These are phyloP conservation scores for Caenorhabditis sp. DNA, from an alignment of 2,888 invertebrate genomes.

Conservation along the genomic window DNA sequence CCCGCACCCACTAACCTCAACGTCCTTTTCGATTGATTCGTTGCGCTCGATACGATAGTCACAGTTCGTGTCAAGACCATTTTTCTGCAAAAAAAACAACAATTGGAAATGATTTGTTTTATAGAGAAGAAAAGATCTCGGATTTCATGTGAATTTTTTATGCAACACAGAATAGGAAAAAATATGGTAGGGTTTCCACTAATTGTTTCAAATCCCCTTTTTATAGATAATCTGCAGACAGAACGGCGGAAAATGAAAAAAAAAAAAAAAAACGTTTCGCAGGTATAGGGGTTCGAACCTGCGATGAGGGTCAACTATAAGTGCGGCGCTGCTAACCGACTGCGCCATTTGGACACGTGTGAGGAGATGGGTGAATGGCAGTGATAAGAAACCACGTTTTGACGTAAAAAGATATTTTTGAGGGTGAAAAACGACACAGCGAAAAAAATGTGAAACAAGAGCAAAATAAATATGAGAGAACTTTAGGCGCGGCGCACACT, in stretches of 20 bases:
- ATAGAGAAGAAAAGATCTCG: not conserved
- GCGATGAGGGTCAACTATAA: too few relatives aligned
- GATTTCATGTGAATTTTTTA: not conserved
- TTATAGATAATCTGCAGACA: too few relatives aligned
- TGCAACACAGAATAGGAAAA: not conserved
- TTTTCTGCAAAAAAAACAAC: not conserved
- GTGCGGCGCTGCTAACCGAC: too few relatives aligned
- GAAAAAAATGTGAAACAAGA: not conserved
- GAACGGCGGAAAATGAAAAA: too few relatives aligned
- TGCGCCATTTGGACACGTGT: not conserved
- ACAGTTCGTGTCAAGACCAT: constrained; percentile 4
- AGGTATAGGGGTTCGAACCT: too few relatives aligned
- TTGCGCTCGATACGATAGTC: constrained; percentile 4
- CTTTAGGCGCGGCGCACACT: not conserved
- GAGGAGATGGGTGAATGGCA: not conserved
- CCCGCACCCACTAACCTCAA: not conserved
- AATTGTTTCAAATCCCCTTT: too few relatives aligned
- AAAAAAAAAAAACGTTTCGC: too few relatives aligned
- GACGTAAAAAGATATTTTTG: not conserved
- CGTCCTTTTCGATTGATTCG: not conserved
- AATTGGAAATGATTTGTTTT: not conserved
- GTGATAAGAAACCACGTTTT: not conserved
- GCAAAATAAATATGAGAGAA: constrained; percentile 1
- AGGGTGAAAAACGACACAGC: not conserved
- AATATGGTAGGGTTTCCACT: too few relatives aligned